Percentiles rank a stretch among this genome's conserved stretches.
Conservation (phyloP, 2,113 vertebrate genomes). For the Cariama cristata region DNA sequence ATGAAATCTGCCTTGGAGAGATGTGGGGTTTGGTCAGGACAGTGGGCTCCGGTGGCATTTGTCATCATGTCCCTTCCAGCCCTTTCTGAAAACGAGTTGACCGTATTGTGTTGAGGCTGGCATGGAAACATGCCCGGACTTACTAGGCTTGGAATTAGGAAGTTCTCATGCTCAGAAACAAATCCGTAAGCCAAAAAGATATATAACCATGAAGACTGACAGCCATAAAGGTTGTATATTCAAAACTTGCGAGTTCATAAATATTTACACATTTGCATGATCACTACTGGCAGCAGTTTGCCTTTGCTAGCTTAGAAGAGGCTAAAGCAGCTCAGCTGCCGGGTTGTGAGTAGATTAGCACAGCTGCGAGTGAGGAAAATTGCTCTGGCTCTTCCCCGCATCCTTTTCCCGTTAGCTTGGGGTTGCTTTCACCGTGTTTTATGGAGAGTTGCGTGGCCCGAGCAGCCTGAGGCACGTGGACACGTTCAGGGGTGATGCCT, state of each 20-base stretch:
- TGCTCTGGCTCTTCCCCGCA: neutral
- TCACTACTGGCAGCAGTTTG: neutral
- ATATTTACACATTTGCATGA: conserved; percentile 19
- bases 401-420: neutral
- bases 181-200: neutral
- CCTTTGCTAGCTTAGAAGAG: neutral
- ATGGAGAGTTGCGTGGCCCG: neutral
- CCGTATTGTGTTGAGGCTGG: neutral
- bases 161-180: neutral
- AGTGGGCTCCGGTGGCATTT: neutral
- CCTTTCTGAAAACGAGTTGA: conserved; percentile 6
- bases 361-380: neutral
- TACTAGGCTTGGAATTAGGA: neutral
- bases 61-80: neutral
- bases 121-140: conserved; percentile 14
- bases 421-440: neutral
- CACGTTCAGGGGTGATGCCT: accelerated
- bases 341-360: neutral
- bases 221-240: neutral
- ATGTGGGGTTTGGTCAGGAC: accelerated
- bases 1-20: neutral
- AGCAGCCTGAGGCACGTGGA: neutral
- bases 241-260: conserved; percentile 25
- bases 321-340: neutral
- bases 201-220: neutral